phyloP scores from a whole-genome alignment of 2,888 invertebrate species.

The Hemaris fuciformis region DNA sequence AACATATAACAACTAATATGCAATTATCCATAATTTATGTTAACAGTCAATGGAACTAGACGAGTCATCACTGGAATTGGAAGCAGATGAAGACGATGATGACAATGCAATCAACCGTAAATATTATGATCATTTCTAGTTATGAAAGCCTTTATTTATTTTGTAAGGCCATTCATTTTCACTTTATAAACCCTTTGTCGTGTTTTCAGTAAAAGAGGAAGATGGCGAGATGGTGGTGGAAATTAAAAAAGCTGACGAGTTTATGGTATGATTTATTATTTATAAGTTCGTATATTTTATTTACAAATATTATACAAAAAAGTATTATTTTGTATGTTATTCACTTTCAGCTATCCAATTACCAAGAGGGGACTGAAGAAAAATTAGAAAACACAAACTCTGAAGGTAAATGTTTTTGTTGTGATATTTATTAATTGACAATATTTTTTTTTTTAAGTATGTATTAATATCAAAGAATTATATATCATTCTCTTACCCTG shows the following conservation, averaged over 20 bases:
- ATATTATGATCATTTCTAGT: conserved; percentile 30
- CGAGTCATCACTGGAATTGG: conserved; percentile 65
- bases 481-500: too few relatives aligned
- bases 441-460: too few relatives aligned
- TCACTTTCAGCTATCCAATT: conserved; percentile 36
- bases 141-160: too few relatives aligned
- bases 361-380: conserved; percentile 32
- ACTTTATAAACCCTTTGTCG: conserved; percentile 11
- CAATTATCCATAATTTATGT: not conserved
- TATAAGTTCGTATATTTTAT: not conserved
- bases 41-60: conserved; percentile 46
- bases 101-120: conserved; percentile 69
- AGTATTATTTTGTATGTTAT: not conserved
- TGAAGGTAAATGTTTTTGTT: conserved; percentile 42
- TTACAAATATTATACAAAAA: not conserved
- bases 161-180: not conserved
- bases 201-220: conserved; percentile 67
- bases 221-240: conserved; percentile 70
- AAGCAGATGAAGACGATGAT: conserved; percentile 65
- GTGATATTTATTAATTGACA: too few relatives aligned
- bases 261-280: conserved; percentile 49
- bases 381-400: conserved; percentile 43
- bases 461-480: too few relatives aligned
- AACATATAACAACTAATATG: too few relatives aligned
- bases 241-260: conserved; percentile 66